Evolutionary conservation across 2,797 vertebrate species (phyloP).

Genomic region (Streptopelia turtur): DNA sequence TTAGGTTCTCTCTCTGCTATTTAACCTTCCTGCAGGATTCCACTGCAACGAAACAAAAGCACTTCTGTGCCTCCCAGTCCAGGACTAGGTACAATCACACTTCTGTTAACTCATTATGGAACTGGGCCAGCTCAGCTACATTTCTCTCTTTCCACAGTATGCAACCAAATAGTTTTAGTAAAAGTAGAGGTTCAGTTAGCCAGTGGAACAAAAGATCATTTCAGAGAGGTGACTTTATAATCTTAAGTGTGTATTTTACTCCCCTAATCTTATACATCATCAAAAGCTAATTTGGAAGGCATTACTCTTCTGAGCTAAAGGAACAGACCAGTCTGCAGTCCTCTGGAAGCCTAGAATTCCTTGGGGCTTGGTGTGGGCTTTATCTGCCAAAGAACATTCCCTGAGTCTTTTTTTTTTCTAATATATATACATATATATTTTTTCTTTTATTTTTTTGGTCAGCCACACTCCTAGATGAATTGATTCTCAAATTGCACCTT

Average conservation of each 20-base stretch:
- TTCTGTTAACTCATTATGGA: constrained; percentile 37
- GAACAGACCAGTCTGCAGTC: background rate
- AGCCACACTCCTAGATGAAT: background rate
- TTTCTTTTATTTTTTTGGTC: background rate
- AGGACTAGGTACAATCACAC: background rate
- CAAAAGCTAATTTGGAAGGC: background rate
- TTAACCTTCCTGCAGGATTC: constrained; percentile 5
- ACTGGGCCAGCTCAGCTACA: constrained; percentile 3
- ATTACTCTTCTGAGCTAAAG: background rate
- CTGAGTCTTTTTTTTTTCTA: background rate
- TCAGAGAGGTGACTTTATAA: background rate
- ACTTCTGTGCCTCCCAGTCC: background rate
- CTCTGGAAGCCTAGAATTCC: background rate
- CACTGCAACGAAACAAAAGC: constrained; percentile 12
- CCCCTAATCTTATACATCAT: background rate
- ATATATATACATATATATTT: background rate
- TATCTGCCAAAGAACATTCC: background rate
- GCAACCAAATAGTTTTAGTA: background rate
- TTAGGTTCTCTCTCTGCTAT: background rate
- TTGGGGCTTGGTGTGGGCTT: background rate
- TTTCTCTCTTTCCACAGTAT: background rate
- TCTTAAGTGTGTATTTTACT: background rate
- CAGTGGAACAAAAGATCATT: background rate
- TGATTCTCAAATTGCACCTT: background rate
- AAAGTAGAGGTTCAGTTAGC: background rate